phyloP scores from a whole-genome alignment of 37 sponge, comb jelly and placozoan genomes.

The Axinella damicornis region DNA sequence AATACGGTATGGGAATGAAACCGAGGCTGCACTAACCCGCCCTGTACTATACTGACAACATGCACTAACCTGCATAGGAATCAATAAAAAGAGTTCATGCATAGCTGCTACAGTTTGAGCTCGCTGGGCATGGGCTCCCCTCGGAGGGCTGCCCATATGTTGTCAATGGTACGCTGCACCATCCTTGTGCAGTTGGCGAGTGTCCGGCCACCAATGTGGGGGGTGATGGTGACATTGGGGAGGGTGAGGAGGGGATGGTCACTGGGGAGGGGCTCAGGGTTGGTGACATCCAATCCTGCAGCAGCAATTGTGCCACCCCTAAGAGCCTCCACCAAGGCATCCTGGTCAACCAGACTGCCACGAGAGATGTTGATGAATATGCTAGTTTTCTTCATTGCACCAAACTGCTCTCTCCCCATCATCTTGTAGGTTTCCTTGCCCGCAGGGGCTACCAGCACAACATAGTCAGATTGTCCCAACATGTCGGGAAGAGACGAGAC shows the following conservation, averaged over 20 bases:
- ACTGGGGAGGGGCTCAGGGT: constrained; percentile 90
- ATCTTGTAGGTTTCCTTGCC: constrained; percentile 66
- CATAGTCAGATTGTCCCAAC: constrained; percentile 77
- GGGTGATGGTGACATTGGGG: constrained; percentile 81
- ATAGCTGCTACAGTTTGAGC: not conserved
- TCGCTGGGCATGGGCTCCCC: constrained; percentile 67
- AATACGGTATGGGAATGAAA: too few relatives aligned
- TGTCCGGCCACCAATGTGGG: constrained; percentile 89
- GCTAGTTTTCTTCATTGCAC: constrained; percentile 70
- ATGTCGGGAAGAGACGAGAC: constrained; percentile 44
- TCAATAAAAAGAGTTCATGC: too few relatives aligned
- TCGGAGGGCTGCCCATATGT: constrained; percentile 74
- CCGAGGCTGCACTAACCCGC: too few relatives aligned
- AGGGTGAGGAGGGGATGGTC: constrained; percentile 83
- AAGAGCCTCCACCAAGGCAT: constrained; percentile 81
- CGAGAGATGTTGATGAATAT: constrained; percentile 89
- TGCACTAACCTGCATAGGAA: too few relatives aligned
- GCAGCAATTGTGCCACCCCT: constrained; percentile 57
- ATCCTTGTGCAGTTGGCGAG: constrained; percentile 68
- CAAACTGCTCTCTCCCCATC: constrained; percentile 79
- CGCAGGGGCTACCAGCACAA: constrained; percentile 77
- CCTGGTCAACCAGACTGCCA: constrained; percentile 87
- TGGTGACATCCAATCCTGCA: constrained; percentile 93
- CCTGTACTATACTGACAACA: too few relatives aligned
- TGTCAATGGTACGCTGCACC: constrained; percentile 71